Conservation (phyloP, 1,140 invertebrate species). For the Pteromalus puparum region DNA sequence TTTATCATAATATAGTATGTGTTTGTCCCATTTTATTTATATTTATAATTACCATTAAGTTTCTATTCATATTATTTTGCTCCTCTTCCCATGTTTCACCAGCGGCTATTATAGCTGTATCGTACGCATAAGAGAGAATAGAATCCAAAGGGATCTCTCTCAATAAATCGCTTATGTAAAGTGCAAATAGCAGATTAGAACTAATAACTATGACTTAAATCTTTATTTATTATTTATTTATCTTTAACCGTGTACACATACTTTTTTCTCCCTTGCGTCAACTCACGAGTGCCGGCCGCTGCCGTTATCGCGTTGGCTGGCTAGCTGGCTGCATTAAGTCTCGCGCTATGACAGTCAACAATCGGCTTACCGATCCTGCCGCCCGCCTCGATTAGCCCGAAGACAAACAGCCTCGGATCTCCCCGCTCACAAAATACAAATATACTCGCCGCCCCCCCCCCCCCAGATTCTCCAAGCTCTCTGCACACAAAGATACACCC, state of each 20-base stretch:
- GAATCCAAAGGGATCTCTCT: no score
- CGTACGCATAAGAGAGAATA: no score
- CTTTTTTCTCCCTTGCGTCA: background rate
- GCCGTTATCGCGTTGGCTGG: background rate
- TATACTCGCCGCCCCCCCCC: background rate
- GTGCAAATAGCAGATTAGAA: no score
- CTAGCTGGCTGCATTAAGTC: conserved; percentile 27
- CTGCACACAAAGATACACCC: background rate
- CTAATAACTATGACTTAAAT: no score
- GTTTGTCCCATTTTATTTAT: no score
- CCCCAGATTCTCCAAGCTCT: background rate
- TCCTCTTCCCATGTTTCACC: no score
- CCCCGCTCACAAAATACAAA: conserved; percentile 20
- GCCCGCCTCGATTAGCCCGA: conserved; percentile 26
- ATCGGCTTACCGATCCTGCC: conserved; percentile 31
- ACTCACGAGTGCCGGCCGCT: background rate
- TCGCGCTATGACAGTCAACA: conserved; percentile 39
- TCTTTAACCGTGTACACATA: background rate
- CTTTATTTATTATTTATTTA: no score
- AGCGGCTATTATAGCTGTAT: no score
- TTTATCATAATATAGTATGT: no score
- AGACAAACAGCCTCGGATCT: conserved; percentile 33
- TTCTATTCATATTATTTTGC: no score
- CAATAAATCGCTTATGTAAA: no score
- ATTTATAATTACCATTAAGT: no score